Evolutionary conservation across 2,888 invertebrate species (phyloP).

Genomic region (Cabera pusaria): DNA sequence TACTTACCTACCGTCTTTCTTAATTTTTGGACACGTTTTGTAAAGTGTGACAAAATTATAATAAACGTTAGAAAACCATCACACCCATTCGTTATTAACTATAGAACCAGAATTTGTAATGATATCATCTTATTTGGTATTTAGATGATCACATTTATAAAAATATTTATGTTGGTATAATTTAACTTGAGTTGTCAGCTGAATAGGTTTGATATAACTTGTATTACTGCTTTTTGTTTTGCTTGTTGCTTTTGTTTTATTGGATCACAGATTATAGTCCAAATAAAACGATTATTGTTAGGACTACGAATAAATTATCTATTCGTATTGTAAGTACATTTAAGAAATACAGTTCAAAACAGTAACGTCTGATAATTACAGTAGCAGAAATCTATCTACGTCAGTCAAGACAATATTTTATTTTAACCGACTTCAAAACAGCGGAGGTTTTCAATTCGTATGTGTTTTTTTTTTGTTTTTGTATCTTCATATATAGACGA

Average conservation of each 20-base stretch:
- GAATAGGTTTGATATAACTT: neutral
- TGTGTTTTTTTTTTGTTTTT: neutral
- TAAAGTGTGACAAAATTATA: constrained; percentile 11
- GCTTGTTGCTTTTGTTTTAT: too few species aligned
- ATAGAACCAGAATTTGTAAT: constrained; percentile 13
- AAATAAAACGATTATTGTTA: too few species aligned
- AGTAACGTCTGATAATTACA: too few species aligned
- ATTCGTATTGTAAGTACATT: too few species aligned
- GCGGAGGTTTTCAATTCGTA: too few species aligned
- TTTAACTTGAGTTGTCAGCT: neutral
- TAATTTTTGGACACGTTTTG: constrained; percentile 1
- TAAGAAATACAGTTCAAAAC: too few species aligned
- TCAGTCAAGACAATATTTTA: too few species aligned
- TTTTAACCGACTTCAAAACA: neutral
- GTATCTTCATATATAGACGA: too few species aligned
- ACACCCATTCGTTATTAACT: constrained; percentile 2
- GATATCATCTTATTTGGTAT: constrained; percentile 10
- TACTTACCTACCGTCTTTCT: too few species aligned
- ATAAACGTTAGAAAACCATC: constrained; percentile 7
- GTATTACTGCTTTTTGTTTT: neutral
- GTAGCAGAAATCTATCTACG: too few species aligned
- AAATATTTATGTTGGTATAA: constrained; percentile 1
- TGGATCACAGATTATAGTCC: too few species aligned
- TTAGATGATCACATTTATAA: neutral
- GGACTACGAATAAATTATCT: too few species aligned